Evolutionary conservation across 1,140 invertebrate genomes (phyloP), one percentile per base, ranked within the genome.

Genomic region (Arion vulgaris): DNA sequence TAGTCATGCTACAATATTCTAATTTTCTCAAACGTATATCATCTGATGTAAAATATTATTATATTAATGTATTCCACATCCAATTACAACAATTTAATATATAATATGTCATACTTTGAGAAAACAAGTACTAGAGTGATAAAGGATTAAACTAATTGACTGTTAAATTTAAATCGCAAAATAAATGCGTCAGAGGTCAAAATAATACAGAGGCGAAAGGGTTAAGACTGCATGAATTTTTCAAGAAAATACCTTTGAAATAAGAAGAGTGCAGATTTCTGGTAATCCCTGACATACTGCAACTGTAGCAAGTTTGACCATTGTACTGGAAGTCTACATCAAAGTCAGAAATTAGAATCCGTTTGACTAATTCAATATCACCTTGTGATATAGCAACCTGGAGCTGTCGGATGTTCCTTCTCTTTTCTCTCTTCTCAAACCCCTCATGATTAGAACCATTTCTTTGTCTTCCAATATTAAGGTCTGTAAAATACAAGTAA

Each of bases 311-410:
- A 34, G 89, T 92, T 57, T 91, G 87, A 53, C 90, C 86, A 28
- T 87, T 85, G 81, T 91, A 92, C 71, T 90, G 89, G 77, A 91
- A 91, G 83, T 92, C 89, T n/a, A 92, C 89, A 87, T 92, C 91
- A 87, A 91, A 88, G 41, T 86, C 86, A 39, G 85, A 82, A 45
- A 78, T 36, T 0, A 90, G 73, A 41, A 90, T 85, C 41, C 86
- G 81, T 73, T 85, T 83, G 2, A 92, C 89, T 45, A 73, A 23
- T 32, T 80, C 36, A 34, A 87, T 41, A 83, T 90, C 85, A 41
- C 88, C 87, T 45, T 84, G 84, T 34, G 82, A 81, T 69, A 92
- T 91, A 11, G 90, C 88, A 80, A 89, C 88, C 78, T 91, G 91
- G 38, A 91, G 83, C 28, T 83, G 82, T 38, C 90, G 81, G n/a